A percentile compares a stretch with the other conserved stretches of the same genome.
Evolutionary conservation across 2,888 invertebrate genomes (phyloP).

Genomic region (Elmis aenea): DNA sequence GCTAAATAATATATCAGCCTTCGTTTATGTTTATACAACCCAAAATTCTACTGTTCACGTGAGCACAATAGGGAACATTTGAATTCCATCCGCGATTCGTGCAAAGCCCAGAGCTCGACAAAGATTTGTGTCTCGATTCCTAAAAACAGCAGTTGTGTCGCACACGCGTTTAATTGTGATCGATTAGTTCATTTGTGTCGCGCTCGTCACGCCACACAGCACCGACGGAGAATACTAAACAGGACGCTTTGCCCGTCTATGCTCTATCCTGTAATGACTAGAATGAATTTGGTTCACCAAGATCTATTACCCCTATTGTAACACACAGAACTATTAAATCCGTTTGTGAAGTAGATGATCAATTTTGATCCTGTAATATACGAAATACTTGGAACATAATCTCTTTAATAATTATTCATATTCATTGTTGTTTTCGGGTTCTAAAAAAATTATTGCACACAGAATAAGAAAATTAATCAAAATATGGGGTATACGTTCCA

Average conservation of each 20-base stretch:
- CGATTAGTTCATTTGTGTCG: constrained; percentile 33
- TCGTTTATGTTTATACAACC: too few relatives aligned
- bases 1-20: too few relatives aligned
- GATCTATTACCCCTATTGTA: constrained; percentile 12
- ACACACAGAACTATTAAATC: too few relatives aligned
- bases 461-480: too few relatives aligned
- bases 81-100: constrained; percentile 15
- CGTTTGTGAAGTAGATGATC: too few relatives aligned
- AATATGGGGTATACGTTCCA: too few relatives aligned
- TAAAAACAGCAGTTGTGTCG: constrained; percentile 18
- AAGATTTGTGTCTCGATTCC: constrained; percentile 24
- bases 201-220: constrained; percentile 23
- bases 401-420: too few relatives aligned
- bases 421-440: too few relatives aligned
- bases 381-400: too few relatives aligned
- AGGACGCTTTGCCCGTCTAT: constrained; percentile 17
- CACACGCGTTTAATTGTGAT: constrained; percentile 35
- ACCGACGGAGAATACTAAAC: constrained; percentile 22
- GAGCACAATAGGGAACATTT: constrained; percentile 9
- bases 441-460: too few relatives aligned
- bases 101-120: constrained; percentile 13
- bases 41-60: background rate
- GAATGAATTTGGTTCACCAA: constrained; percentile 12
- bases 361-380: too few relatives aligned
- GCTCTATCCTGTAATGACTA: constrained; percentile 21